Base-by-base conservation (phyloP, 1,140 invertebrate species). In the Drosophila nannoptera region DNA sequence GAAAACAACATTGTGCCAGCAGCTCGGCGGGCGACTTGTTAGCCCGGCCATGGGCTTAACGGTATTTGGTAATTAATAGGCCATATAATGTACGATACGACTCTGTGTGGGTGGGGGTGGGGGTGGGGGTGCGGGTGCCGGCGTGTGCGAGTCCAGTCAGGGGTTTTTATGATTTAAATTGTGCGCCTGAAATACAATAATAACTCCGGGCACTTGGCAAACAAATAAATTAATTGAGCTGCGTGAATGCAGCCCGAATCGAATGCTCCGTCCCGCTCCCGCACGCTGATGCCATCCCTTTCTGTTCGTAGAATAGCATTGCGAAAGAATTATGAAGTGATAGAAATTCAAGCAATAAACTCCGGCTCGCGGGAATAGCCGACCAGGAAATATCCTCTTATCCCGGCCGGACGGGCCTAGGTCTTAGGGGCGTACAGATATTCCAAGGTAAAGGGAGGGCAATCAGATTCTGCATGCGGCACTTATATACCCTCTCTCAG, bases 21-120 rank as follows among this genome's bases (percentile, higher is more conserved):
- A 54, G 42, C 7, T 43, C 35, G 45, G 42, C 31, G 59, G 36
- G 42, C 48, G 56, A 60, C 61, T 73, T 65, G 53, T 16, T 69
- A 38, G 42, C 52, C 61, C 66, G 70, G 54, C 43, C 53, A 81
- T 75, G 75, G 77, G 73, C 77, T 61, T 81, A 76, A 68, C 69
- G 61, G 75, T 76, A 78, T 84, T 84, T 84, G 80, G 80, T 83
- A 83, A 83, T 83, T 83, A 83, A 83, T 84, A 83, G 80, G 80
- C 80, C 80, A 84, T 83, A 83, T 83, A 84, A 84, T 84, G 80
- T 84, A 78, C 73, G 75, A 83, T 83, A 67, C 46, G 54, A 52
- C 53, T 46, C n/a, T 38, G 9, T 43, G 31, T 63, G 9, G 42
- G 36, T 35, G 7, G 49, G 29, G 12, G 35, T 53, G 38, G 33